Base-by-base conservation (phyloP, 2,888 invertebrate species). In the Eurytoma adleriae region DNA sequence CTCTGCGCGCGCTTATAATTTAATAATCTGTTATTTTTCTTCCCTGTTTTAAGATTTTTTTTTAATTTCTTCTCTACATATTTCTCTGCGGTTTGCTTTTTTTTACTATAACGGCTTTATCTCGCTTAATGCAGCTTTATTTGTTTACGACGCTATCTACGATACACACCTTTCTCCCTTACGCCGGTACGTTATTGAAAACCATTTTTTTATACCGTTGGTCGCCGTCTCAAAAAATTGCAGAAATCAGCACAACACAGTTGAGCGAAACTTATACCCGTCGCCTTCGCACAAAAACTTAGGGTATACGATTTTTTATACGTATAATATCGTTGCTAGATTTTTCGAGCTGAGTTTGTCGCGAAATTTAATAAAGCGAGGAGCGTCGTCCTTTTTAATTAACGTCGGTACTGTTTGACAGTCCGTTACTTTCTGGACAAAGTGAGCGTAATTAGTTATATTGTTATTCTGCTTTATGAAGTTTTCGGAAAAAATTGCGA, bases 1-100 rank as follows among this genome's bases (percentile, higher is more conserved):
- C 66, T 40, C 56, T 61, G 73, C 30, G 20, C 66, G 74, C 64
- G 74, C 20, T 71, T 66, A 61, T 14, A n/a, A 3, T 62, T 27
- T 64, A 10, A 40, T 30, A 48, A 40, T 64, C 40, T 30, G 7
- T 64, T 64, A 64, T 64, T 64, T 40, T 62, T 27, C 66, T 52
- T 74, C 70, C 75, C 69, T 79, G 72, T 72, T 78, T 72, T 64
- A 57, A 30, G 50, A 50, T 48, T 66, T 78, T 59, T 52, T 50
- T 72, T 59, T 61, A 54, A 50, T 52, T 70, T 67, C 5, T 78
- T 59, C 59, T 5, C 56, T 61, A 69, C n/a, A 16, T 20, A 69
- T 50, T 70, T 71, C 7, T 67, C 59, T 67, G 10, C 61, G 61
- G 54, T 52, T 24, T n/a, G 61, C 52, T 70, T 18, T 64, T 27